These are phyloP conservation scores for Drosophila anomalata DNA, from an alignment of 2,888 invertebrate genomes.

Conservation along the genomic window DNA sequence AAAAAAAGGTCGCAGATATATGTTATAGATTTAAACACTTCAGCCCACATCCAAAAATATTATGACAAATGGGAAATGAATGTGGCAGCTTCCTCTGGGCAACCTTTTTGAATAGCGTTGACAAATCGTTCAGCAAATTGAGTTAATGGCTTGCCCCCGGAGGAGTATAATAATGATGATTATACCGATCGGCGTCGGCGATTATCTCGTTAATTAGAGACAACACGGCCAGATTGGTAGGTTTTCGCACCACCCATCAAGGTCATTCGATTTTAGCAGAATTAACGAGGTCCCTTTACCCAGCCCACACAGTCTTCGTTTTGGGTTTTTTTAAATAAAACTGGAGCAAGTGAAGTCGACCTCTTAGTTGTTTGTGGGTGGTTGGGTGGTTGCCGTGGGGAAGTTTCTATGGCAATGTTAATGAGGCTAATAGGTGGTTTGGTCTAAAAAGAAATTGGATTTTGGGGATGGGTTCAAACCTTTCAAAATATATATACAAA, in stretches of 20 bases:
- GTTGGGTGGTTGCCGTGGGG: conserved; percentile 9
- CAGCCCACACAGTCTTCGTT: conserved; percentile 9
- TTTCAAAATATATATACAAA: not conserved
- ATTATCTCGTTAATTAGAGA: conserved; percentile 75
- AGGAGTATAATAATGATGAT: conserved; percentile 53
- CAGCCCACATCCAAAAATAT: conserved; percentile 66
- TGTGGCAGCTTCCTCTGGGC: conserved; percentile 19
- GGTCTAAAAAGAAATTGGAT: conserved; percentile 20
- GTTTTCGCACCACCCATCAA: conserved; percentile 51
- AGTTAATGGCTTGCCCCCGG: conserved; percentile 66
- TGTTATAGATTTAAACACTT: conserved; percentile 72
- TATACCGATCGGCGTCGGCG: conserved; percentile 51
- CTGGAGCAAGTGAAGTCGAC: conserved; percentile 52
- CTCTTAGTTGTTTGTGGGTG: conserved; percentile 15
- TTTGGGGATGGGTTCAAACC: conserved; percentile 7
- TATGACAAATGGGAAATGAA: conserved; percentile 68
- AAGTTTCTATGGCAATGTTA: conserved; percentile 39
- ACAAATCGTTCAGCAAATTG: conserved; percentile 66
- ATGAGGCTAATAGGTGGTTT: conserved; percentile 32
- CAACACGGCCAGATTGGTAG: conserved; percentile 19
- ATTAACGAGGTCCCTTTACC: conserved; percentile 50
- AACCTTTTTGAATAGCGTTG: conserved; percentile 50
- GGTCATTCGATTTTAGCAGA: conserved; percentile 53
- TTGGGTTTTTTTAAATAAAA: conserved; percentile 62
- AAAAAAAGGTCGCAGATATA: conserved; percentile 32